phyloP scores from a whole-genome alignment of 2,888 invertebrate genomes.

The Phragmatobia fuliginosa region DNA sequence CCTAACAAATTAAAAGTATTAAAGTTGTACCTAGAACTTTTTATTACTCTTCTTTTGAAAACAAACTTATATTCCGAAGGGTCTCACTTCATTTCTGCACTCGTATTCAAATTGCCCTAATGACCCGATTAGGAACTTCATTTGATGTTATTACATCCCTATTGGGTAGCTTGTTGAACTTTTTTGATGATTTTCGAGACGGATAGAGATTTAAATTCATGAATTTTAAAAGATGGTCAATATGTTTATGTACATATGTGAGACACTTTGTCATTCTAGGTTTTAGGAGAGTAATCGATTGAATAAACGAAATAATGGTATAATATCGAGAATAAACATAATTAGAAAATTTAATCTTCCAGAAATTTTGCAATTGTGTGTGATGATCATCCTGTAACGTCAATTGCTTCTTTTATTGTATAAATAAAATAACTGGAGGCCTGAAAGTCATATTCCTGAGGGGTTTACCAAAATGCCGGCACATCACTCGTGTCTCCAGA shows the following conservation, averaged over 20 bases:
- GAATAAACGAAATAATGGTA: no score
- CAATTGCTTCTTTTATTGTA: no score
- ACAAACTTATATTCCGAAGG: slow-evolving; percentile 1
- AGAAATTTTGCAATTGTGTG: no score
- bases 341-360: no score
- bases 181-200: not conserved
- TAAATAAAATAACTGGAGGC: no score
- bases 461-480: no score
- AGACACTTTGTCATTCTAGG: not conserved
- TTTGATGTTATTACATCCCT: slow-evolving; percentile 31
- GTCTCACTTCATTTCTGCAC: not conserved
- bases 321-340: no score
- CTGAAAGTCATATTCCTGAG: no score
- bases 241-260: not conserved
- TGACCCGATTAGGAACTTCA: slow-evolving; percentile 33
- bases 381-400: no score
- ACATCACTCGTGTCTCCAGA: no score
- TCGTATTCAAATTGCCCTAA: slow-evolving; percentile 29
- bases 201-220: not conserved
- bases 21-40: slow-evolving; percentile 2
- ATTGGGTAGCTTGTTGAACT: slow-evolving; percentile 11
- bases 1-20: not conserved
- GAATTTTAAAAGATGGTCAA: not conserved
- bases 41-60: not conserved
- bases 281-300: not conserved